phyloP scores from a whole-genome alignment of 2,888 invertebrate species.

The Drosophila dives region DNA sequence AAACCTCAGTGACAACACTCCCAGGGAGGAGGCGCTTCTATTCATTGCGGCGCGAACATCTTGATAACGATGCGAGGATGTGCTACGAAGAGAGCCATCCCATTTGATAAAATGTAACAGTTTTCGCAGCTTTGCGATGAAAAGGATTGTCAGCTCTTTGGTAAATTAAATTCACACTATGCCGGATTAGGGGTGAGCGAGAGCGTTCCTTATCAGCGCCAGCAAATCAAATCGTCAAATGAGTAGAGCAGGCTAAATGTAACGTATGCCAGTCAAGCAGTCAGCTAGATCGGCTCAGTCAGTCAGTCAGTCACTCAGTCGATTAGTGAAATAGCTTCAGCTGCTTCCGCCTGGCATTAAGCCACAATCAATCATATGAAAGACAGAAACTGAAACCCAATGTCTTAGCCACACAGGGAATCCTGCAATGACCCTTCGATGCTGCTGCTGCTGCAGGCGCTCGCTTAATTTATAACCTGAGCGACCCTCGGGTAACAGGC shows the following conservation, averaged over 20 bases:
- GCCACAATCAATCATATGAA: constrained; percentile 77
- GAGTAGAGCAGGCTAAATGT: constrained; percentile 44
- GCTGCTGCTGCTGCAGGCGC: constrained; percentile 56
- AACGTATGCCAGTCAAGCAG: constrained; percentile 48
- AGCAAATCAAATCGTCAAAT: constrained; percentile 74
- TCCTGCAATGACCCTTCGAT: constrained; percentile 61
- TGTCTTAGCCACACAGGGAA: constrained; percentile 35
- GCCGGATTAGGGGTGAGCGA: constrained; percentile 65
- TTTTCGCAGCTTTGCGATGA: constrained; percentile 29
- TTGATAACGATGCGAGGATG: constrained; percentile 62
- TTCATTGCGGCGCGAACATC: constrained; percentile 70
- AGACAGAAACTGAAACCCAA: constrained; percentile 19
- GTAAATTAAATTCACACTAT: constrained; percentile 79
- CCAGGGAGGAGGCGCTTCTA: constrained; percentile 20
- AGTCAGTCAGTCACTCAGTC: constrained; percentile 31
- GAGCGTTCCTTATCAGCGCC: constrained; percentile 39
- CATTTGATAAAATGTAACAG: constrained; percentile 51
- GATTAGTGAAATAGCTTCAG: constrained; percentile 60
- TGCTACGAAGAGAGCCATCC: background rate
- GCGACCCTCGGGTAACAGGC: constrained; percentile 53
- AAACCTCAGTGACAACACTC: constrained; percentile 32
- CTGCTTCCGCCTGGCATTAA: constrained; percentile 75
- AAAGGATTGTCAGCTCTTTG: constrained; percentile 73
- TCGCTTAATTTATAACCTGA: constrained; percentile 76
- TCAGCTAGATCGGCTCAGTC: constrained; percentile 25